phyloP scores from a whole-genome alignment of 2,888 invertebrate genomes.

The Drepana falcataria region DNA sequence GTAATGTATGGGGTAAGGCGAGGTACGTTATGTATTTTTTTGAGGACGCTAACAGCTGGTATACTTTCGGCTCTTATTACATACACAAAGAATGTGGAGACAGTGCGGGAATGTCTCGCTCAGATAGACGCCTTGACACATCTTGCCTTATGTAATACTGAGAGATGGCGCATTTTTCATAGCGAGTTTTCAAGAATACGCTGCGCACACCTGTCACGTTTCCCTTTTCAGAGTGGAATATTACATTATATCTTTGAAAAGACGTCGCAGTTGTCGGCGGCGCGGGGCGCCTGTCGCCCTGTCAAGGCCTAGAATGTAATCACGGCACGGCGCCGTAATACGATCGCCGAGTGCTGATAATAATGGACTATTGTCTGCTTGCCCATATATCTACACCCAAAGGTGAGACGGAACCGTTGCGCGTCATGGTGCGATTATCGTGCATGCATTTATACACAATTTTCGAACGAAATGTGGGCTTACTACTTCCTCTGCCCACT shows the following conservation, averaged over 20 bases:
- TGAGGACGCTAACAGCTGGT: slow-evolving; percentile 40
- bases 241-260: slow-evolving; percentile 64
- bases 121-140: slow-evolving; percentile 46
- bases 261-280: slow-evolving; percentile 23
- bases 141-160: slow-evolving; percentile 65
- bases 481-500: too few species aligned
- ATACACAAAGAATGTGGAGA: slow-evolving; percentile 62
- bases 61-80: slow-evolving; percentile 56
- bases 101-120: slow-evolving; percentile 24
- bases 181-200: slow-evolving; percentile 56
- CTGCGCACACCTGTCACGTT: slow-evolving; percentile 60
- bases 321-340: slow-evolving; percentile 26
- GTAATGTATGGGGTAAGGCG: slow-evolving; percentile 41
- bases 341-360: slow-evolving; percentile 31
- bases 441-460: slow-evolving; percentile 6
- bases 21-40: slow-evolving; percentile 39
- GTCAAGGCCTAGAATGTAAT: slow-evolving; percentile 34
- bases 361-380: slow-evolving; percentile 26
- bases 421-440: slow-evolving; percentile 14
- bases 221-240: slow-evolving; percentile 55
- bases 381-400: not conserved
- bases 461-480: too few species aligned
- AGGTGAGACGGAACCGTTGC: slow-evolving; percentile 8
- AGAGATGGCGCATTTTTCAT: slow-evolving; percentile 63
- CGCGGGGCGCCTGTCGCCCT: slow-evolving; percentile 24